Evolutionary conservation across 2,888 invertebrate genomes (phyloP).

Genomic region (Eupithecia pulchellata): DNA sequence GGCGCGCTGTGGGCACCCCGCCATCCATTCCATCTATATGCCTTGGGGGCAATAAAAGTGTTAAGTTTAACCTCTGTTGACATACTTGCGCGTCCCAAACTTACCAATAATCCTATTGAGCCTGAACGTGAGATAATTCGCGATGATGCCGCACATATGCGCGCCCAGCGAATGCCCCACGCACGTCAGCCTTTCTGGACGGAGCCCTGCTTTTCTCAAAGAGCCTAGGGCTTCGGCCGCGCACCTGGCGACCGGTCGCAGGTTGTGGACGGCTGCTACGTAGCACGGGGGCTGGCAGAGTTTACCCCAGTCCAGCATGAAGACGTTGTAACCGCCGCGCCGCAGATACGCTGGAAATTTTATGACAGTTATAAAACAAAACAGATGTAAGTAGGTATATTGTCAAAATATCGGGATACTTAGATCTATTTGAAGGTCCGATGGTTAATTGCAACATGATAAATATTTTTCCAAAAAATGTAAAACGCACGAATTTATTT

Average conservation of each 20-base stretch:
- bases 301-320: conserved; percentile 91
- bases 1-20: no score
- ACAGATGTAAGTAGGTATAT: no score
- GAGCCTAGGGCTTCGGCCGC: conserved; percentile 87
- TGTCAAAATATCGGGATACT: no score
- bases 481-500: no score
- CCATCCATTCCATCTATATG: no score
- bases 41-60: no score
- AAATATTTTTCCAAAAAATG: no score
- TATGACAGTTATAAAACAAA: no score
- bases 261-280: conserved; percentile 91
- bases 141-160: conserved; percentile 90
- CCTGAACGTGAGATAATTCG: conserved; percentile 89
- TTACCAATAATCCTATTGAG: conserved; percentile 90
- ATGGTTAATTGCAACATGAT: no score
- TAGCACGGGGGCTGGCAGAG: conserved; percentile 89
- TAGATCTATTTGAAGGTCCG: no score
- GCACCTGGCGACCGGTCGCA: conserved; percentile 89
- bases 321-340: conserved; percentile 91
- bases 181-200: conserved; percentile 88
- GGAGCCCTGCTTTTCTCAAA: conserved; percentile 87
- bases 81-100: conserved; percentile 28
- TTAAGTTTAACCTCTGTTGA: no score
- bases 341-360: conserved; percentile 87
- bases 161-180: conserved; percentile 92